A percentile compares a stretch with the other conserved stretches of the same genome.
Evolutionary conservation across 2,888 invertebrate species (phyloP).

Genomic region (Xylota sylvarum): DNA sequence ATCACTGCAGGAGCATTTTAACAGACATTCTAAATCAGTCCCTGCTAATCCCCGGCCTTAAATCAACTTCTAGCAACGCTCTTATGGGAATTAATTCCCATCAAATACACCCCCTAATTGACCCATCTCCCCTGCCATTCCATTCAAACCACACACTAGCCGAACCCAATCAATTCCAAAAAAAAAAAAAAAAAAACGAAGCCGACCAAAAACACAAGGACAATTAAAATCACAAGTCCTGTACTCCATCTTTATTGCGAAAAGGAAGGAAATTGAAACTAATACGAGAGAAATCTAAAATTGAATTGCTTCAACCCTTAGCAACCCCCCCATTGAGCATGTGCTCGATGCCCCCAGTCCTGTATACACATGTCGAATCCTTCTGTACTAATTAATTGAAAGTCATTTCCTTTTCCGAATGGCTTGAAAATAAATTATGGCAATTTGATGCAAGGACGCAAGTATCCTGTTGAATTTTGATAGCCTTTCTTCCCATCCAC

Average conservation of each 20-base stretch:
- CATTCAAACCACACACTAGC: constrained; percentile 16
- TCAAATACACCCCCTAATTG: background rate
- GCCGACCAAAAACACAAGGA: background rate
- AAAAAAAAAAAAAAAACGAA: background rate
- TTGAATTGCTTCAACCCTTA: constrained; percentile 52
- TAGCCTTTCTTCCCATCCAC: constrained; percentile 20
- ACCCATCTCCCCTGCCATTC: background rate
- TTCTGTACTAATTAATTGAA: constrained; percentile 67
- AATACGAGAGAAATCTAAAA: constrained; percentile 53
- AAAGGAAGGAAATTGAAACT: constrained; percentile 40
- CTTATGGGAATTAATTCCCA: background rate
- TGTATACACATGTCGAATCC: constrained; percentile 38
- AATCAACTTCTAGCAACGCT: background rate
- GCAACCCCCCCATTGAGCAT: background rate
- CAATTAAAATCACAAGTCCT: constrained; percentile 57
- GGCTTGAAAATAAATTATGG: constrained; percentile 63
- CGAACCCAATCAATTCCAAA: constrained; percentile 1
- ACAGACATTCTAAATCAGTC: background rate
- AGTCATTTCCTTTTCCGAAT: constrained; percentile 59
- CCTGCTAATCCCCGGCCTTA: background rate
- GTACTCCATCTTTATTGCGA: constrained; percentile 31
- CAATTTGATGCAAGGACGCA: constrained; percentile 58
- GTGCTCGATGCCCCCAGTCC: background rate
- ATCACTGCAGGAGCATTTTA: too few species aligned
- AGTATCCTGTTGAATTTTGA: constrained; percentile 48